Base-by-base conservation (phyloP, 2,888 invertebrate genomes). In the Amaurobius ferox region DNA sequence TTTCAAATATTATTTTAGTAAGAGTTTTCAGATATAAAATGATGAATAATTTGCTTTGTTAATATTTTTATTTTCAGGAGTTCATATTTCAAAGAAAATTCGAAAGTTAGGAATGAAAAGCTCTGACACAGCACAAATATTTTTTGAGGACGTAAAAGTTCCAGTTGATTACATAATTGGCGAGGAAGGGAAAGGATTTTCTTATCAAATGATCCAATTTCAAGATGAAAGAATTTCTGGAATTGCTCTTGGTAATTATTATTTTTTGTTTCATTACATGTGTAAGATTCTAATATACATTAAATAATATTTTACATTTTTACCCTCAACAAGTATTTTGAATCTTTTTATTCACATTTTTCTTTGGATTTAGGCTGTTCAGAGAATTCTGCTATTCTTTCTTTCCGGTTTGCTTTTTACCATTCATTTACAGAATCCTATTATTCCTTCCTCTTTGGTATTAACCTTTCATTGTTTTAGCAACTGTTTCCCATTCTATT, bases 191-290 rank as follows among this genome's bases (percentile, higher is more conserved):
- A 90, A 90, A 89, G 93, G 93, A 1, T 93, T 93, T 89, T 90
- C 91, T 0, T 93, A 93, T 88, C 93, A 93, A 90, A 93, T 93
- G 93, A 85, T 92, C 39, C 92, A 93, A 90, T 93, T 93, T 89
- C 93, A 93, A 90, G 92, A 93, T 88, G 93, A 93, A 88, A 90
- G 93, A 61, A 88, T 93, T 66, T 92, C 90, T 44, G 92, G 89
- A 35, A 39, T 61, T 19, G 70, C 61, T 44, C 32, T 81, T 26
- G 28, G 81, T 81, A 70, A 44, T 23, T 32, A 32, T 16, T 9
- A n/a, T 48, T 61, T 32, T 2, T 72, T 68, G 35, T 13, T 39
- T 68, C 7, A 19, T 3, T 64, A 26, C 26, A 6, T 64, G 23
- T 13, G 7, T 29, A 2, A 2, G 16, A n/a, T n/a, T n/a, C n/a